A percentile compares a stretch with the other conserved stretches of the same genome.
Conservation (phyloP, 2,888 invertebrate genomes). For the Ornithoptera alexandrae region DNA sequence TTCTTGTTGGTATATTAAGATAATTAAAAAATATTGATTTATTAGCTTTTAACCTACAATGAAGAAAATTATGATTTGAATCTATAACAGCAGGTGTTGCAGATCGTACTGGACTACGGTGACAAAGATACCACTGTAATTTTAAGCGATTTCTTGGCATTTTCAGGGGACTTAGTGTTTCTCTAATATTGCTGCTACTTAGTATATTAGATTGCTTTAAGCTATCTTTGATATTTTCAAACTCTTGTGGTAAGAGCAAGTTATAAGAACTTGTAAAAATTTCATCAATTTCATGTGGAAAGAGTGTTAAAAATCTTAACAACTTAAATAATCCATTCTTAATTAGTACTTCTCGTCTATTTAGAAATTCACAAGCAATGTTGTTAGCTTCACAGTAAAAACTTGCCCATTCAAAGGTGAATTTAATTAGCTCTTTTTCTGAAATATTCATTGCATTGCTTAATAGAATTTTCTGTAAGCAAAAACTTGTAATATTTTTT, state of each 20-base stretch:
- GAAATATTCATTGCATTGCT: slow-evolving; percentile 73
- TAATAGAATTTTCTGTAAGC: slow-evolving; percentile 73
- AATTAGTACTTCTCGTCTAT: slow-evolving; percentile 64
- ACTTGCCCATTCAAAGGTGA: slow-evolving; percentile 78
- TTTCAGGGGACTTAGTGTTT: slow-evolving; percentile 34
- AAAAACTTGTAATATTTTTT: slow-evolving; percentile 69
- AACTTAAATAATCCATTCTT: slow-evolving; percentile 66
- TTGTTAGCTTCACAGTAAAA: slow-evolving; percentile 72
- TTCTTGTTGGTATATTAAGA: slow-evolving; percentile 67
- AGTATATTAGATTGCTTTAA: slow-evolving; percentile 2
- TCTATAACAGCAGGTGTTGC: slow-evolving; percentile 66
- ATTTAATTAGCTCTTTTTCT: slow-evolving; percentile 75
- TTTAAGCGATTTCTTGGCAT: slow-evolving; percentile 55
- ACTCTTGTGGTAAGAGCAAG: slow-evolving; percentile 49
- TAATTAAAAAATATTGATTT: slow-evolving; percentile 72
- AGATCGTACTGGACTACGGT: slow-evolving; percentile 62
- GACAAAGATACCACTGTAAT: slow-evolving; percentile 64
- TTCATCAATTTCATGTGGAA: slow-evolving; percentile 62
- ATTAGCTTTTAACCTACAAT: slow-evolving; percentile 61
- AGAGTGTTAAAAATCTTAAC: slow-evolving; percentile 66
- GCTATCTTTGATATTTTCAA: slow-evolving; percentile 31
- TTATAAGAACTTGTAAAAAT: slow-evolving; percentile 54
- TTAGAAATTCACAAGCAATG: slow-evolving; percentile 59
- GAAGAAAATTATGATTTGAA: slow-evolving; percentile 53
- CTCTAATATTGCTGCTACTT: slow-evolving; percentile 35